phyloP scores from a whole-genome alignment of 2,113 vertebrate genomes.

The Theristicus caerulescens region DNA sequence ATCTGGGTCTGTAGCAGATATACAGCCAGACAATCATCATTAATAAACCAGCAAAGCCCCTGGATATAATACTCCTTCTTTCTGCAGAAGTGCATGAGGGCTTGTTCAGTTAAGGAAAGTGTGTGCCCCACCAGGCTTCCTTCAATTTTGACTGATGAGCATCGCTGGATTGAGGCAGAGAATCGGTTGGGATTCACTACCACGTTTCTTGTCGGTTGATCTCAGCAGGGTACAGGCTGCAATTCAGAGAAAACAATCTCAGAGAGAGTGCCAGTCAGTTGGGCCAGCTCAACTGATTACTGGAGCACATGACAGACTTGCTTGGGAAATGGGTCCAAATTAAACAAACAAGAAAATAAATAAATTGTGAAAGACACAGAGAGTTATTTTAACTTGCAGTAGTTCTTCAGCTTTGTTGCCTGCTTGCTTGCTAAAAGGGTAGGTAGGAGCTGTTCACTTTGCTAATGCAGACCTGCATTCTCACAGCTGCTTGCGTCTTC shows the following conservation, averaged over 20 bases:
- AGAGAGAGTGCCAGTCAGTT: neutral
- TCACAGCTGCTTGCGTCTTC: neutral
- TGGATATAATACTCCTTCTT: neutral
- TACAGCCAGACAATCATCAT: neutral
- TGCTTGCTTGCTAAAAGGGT: neutral
- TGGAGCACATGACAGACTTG: neutral
- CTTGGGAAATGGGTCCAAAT: neutral
- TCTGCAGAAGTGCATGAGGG: neutral
- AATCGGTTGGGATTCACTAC: neutral
- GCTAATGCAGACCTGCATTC: neutral
- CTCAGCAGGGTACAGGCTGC: neutral
- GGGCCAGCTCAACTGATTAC: neutral
- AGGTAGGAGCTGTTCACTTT: neutral
- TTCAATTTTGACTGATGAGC: neutral
- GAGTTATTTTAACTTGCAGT: neutral
- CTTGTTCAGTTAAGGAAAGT: neutral
- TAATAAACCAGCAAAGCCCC: neutral
- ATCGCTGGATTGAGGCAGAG: neutral
- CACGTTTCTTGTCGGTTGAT: rapidly evolving
- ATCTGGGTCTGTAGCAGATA: neutral
- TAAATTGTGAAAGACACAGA: neutral
- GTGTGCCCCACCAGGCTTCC: neutral
- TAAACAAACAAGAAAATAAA: neutral
- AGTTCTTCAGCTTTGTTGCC: neutral
- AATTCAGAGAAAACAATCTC: neutral